Evolutionary conservation across 2,888 invertebrate genomes (phyloP), one percentile per base, ranked within the genome.

Genomic region (Tenthredo livida): DNA sequence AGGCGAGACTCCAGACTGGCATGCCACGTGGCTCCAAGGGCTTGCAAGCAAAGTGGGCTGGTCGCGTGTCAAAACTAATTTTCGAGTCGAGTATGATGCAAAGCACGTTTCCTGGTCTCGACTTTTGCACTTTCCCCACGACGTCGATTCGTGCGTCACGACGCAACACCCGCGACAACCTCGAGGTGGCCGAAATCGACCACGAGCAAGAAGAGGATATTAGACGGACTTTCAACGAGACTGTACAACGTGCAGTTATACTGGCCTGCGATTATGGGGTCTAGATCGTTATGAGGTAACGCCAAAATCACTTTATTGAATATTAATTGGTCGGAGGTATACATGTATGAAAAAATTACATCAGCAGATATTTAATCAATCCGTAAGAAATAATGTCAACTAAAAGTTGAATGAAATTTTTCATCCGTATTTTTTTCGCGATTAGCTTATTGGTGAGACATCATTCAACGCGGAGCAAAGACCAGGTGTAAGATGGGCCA

Each of bases 41-140:
- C 67, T 73, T 43, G 72, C 4, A 43, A 73, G 72, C n/a, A 25
- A 50, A 83, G 43, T 83, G 70, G 43, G 47, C 65, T 83, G 83
- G 65, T 67, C 83, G 67, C 83, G 67, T 83, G 67, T 83, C 83
- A 65, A 83, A 67, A 83, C 47, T 83, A 29, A 70, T 50, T 83
- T 80, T 40, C 40, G 40, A 50, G 25, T 50, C 83, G 9, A 61
- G 65, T 67, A 17, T 33, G 29, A 83, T 83, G 65, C 83, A 29
- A 21, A 67, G 43, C 83, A 83, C 83, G 83, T 83, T 83, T 83
- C 47, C 47, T 65, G 47, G 67, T 83, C 83, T 17, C 82, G 82
- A 67, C 67, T 83, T 37, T n/a, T 65, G 82, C 65, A 83, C 83
- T 83, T 83, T 83, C 83, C 83, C 83, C 33, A 67, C 83, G 67